phyloP scores from a whole-genome alignment of 1,140 invertebrate species.

The Achatina immaculata region DNA sequence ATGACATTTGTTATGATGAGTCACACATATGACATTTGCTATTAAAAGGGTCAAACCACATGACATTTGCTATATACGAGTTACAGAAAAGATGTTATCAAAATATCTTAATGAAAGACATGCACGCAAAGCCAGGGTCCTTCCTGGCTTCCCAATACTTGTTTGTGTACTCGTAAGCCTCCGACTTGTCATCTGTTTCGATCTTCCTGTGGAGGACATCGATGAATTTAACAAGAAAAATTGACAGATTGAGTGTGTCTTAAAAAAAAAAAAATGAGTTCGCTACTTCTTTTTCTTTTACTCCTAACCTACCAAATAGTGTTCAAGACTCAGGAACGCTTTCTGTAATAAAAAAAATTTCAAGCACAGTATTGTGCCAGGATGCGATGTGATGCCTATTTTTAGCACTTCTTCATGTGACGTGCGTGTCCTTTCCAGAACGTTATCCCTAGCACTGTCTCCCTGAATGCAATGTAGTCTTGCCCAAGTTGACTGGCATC shows the following conservation, averaged over 20 bases:
- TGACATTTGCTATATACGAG: too few species aligned
- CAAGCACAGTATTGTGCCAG: too few species aligned
- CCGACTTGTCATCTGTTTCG: conserved; percentile 70
- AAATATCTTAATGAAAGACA: conserved; percentile 67
- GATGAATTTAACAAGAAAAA: background rate
- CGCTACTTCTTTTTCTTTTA: background rate
- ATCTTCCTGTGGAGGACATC: conserved; percentile 66
- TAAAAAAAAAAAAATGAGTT: background rate
- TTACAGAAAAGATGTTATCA: conserved; percentile 33
- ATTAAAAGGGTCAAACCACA: too few species aligned
- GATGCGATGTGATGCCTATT: too few species aligned
- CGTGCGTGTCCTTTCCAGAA: too few species aligned
- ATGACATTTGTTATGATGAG: too few species aligned
- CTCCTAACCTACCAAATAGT: background rate
- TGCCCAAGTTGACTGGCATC: too few species aligned
- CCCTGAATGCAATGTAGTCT: too few species aligned
- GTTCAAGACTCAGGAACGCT: background rate
- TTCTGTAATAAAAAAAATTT: background rate
- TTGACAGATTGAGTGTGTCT: background rate
- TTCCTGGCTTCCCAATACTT: conserved; percentile 75
- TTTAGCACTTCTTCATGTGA: too few species aligned
- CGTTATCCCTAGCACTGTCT: too few species aligned
- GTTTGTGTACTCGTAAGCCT: conserved; percentile 77
- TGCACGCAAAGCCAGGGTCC: conserved; percentile 76
- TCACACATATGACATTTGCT: too few species aligned